Evolutionary conservation across 2,888 invertebrate genomes (phyloP).

Genomic region (Leucania comma): DNA sequence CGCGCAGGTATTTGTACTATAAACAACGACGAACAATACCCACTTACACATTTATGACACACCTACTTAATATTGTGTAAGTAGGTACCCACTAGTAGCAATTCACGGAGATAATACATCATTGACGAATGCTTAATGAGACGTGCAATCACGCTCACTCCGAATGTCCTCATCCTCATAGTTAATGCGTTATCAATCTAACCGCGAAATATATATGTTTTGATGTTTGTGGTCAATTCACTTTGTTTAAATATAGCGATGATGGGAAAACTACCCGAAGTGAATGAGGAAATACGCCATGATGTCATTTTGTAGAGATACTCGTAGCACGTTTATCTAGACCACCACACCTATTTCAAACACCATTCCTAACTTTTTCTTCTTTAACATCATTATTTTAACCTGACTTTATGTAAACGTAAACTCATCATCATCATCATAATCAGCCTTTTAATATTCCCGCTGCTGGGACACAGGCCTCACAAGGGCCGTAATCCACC

Average conservation of each 20-base stretch:
- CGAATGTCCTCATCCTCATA: slow-evolving; percentile 26
- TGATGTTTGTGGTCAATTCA: slow-evolving; percentile 29
- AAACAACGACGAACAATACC: slow-evolving; percentile 62
- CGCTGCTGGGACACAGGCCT: too few relatives aligned
- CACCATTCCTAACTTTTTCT: neutral
- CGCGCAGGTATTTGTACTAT: slow-evolving; percentile 70
- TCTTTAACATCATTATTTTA: neutral
- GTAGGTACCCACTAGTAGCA: slow-evolving; percentile 35
- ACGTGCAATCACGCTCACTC: slow-evolving; percentile 37
- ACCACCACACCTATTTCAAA: slow-evolving; percentile 9
- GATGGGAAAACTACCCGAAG: slow-evolving; percentile 37
- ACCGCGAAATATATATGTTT: slow-evolving; percentile 29
- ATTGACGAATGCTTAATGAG: slow-evolving; percentile 48
- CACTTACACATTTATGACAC: slow-evolving; percentile 66
- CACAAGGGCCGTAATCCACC: too few relatives aligned
- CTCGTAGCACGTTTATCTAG: neutral
- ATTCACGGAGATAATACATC: slow-evolving; percentile 51
- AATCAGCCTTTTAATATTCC: too few relatives aligned
- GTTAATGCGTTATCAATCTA: slow-evolving; percentile 25
- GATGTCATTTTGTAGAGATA: slow-evolving; percentile 37
- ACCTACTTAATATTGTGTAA: slow-evolving; percentile 68
- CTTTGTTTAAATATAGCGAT: slow-evolving; percentile 47
- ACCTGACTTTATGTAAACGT: neutral
- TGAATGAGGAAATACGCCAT: slow-evolving; percentile 53
- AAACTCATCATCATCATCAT: too few relatives aligned